These are phyloP conservation scores for Lagenorhynchus albirostris DNA, from an alignment of 2,113 vertebrate species.

Conservation along the genomic window DNA sequence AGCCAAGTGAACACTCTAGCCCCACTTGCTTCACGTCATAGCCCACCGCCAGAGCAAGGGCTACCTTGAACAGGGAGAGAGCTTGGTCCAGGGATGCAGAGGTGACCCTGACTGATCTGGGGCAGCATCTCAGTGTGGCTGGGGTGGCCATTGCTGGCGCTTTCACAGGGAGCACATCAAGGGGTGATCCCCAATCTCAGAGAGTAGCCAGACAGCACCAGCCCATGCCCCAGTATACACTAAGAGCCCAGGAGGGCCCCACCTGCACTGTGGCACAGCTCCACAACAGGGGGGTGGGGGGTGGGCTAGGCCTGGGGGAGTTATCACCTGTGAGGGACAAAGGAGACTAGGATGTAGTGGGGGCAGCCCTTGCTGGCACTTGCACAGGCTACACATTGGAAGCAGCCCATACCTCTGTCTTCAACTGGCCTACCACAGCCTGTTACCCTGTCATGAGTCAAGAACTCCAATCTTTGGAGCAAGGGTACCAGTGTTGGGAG, in stretches of 20 bases:
- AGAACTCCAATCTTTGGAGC: neutral
- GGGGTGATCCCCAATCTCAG: neutral
- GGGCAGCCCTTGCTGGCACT: neutral
- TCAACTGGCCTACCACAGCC: neutral
- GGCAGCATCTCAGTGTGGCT: neutral
- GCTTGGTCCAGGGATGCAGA: neutral
- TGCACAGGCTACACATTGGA: neutral
- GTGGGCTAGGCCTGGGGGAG: neutral
- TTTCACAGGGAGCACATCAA: neutral
- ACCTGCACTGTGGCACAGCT: neutral
- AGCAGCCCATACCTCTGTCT: neutral
- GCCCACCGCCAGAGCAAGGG: neutral
- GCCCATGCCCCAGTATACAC: too few species aligned
- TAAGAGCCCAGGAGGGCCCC: neutral
- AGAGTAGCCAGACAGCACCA: neutral
- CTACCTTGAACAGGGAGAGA: neutral
- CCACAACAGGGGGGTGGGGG: rapidly evolving
- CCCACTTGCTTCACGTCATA: neutral
- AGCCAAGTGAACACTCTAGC: neutral
- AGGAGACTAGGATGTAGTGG: neutral
- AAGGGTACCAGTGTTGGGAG: neutral
- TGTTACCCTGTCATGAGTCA: neutral
- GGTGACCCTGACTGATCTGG: neutral
- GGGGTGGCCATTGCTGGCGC: neutral
- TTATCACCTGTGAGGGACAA: neutral